Evolutionary conservation across 2,113 vertebrate species (phyloP), one percentile per base, ranked within the genome.

Genomic region (Pogona vitticeps): DNA sequence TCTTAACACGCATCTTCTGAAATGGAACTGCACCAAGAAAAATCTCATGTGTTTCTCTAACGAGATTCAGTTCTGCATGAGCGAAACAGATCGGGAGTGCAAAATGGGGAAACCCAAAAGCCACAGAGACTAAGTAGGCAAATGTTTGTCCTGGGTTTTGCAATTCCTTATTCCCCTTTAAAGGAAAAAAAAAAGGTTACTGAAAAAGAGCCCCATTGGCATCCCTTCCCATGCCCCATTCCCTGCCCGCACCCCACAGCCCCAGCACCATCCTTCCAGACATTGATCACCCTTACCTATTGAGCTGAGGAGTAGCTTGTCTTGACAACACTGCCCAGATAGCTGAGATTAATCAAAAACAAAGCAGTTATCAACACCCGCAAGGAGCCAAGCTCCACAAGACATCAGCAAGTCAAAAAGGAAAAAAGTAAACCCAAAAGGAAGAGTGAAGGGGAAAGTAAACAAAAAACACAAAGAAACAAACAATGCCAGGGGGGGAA

Each of bases 331-430:
- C 98, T 99, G 98, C 98, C 98, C 98, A 99, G 98, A 99, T 99
- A 99, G 98, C 98, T 99, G 98, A 99, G 98, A 99, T 99, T 98
- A 99, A 99, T 99, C 98, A 99, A 98, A 99, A 99, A 99, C 98
- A 99, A 98, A 99, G 98, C 97, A 98, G 97, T 98, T 99, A 98
- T 98, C 98, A 97, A 98, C 96, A 96, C 90, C 91, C 92, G 95
- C 95, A 89, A 92, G 90, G 92, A 96, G 95, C 92, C 90, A 91
- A 95, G 95, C 96, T 95, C 96, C 96, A 94, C 93, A 95, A 95
- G 94, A 95, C 94, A 95, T 95, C 95, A 95, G 95, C 95, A 95
- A 94, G 93, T 95, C 95, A 95, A 95, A 93, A 95, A 93, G 93
- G 89, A 91, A 93, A 92, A 92, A 94, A 93, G 93, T 93, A 95